These are phyloP conservation scores for Zaprionus inermis DNA, from an alignment of 1,140 invertebrate species.

Conservation along the genomic window DNA sequence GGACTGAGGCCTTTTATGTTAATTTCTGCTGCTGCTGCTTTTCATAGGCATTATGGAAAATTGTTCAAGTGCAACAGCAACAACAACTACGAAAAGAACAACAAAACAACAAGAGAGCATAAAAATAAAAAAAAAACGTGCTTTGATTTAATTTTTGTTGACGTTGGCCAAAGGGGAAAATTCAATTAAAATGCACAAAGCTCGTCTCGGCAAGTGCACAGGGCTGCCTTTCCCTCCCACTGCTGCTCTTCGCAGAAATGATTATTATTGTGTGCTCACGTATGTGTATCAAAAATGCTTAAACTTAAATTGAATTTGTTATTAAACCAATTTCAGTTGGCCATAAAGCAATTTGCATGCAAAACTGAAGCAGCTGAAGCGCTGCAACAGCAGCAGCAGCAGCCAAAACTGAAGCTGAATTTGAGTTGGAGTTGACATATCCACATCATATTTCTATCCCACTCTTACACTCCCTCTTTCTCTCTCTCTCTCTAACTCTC, in stretches of 20 bases:
- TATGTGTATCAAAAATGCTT: conserved; percentile 68
- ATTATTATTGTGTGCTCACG: conserved; percentile 58
- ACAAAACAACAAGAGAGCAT: conserved; percentile 2
- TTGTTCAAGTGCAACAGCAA: conserved; percentile 70
- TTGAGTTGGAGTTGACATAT: conserved; percentile 36
- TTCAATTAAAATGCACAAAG: conserved; percentile 80
- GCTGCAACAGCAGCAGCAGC: not conserved
- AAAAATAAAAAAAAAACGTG: conserved; percentile 49
- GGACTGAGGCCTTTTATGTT: conserved; percentile 68
- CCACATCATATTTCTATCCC: conserved; percentile 20
- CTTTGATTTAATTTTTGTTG: conserved; percentile 73
- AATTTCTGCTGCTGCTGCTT: conserved; percentile 60
- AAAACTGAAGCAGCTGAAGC: conserved; percentile 29
- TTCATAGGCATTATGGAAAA: conserved; percentile 68
- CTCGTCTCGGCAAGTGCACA: conserved; percentile 60
- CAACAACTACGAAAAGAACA: conserved; percentile 2
- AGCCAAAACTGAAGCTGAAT: not conserved
- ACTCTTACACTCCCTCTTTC: not conserved
- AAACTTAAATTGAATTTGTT: conserved; percentile 79
- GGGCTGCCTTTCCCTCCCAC: conserved; percentile 2
- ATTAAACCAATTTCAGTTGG: conserved; percentile 65
- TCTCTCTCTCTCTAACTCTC: not conserved
- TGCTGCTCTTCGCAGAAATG: conserved; percentile 9
- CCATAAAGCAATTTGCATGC: conserved; percentile 59
- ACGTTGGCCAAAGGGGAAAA: conserved; percentile 56